Evolutionary conservation across 2,113 vertebrate genomes (phyloP), one percentile per base, ranked within the genome.

Genomic region (Vidua macroura): DNA sequence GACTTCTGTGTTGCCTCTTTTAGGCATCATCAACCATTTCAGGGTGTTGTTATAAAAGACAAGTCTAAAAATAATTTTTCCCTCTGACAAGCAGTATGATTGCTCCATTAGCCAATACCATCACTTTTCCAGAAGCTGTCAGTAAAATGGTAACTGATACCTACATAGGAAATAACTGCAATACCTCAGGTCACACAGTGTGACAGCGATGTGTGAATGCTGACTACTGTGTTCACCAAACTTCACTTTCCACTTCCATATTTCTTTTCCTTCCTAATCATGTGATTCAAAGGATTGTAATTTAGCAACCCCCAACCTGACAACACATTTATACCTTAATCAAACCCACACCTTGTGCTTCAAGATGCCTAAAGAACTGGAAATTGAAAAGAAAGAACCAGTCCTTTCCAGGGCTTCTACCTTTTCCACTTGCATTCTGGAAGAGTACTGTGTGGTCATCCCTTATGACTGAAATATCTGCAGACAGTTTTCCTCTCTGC

Each of bases 61-160:
- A 93, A 80, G 70, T 33, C 53, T 88, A 75, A 87, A 91, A 85
- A 70, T 20, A 79, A 21, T 4, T 55, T 79, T 89, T 80, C 25
- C 51, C 67, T 76, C 43, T 73, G 67, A 92, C 63, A 94, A 95
- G 66, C 30, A 58, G 73, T 23, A 58, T 6, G 24, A 89, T 41
- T 92, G 81, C 78, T 89, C 84, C 78, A 44, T 91, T 93, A 95
- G 77, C 77, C 88, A 87, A 91, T 66, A 82, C 52, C 76, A 86
- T 33, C 83, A 72, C 44, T 83, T 30, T 62, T 79, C 46, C 48
- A 78, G 86, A 77, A 86, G 51, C 52, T 91, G 83, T 78, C 88
- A 84, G 59, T 69, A 66, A 87, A 95, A 91, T 21, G 43, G 74
- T 74, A 95, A 63, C 86, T 63, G 73, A 88, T 88, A 94, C 82